Percentiles rank a stretch among this genome's conserved stretches.
phyloP scores from a whole-genome alignment of 1,140 invertebrate species.

The Drosophila albomicans region DNA sequence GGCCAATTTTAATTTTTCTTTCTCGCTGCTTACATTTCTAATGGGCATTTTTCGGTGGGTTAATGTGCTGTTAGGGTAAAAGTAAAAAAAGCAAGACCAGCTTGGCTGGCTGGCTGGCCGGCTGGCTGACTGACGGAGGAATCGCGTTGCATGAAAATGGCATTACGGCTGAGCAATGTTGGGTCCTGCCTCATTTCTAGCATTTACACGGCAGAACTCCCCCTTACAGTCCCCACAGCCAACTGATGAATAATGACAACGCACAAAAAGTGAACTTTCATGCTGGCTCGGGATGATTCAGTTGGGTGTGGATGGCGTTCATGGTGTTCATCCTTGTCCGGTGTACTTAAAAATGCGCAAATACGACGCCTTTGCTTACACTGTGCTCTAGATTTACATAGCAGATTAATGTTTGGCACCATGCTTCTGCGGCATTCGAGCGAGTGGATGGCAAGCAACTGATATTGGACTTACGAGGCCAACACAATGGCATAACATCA shows the following conservation, averaged over 20 bases:
- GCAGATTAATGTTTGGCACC: slow-evolving; percentile 57
- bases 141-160: slow-evolving; percentile 45
- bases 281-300: slow-evolving; percentile 20
- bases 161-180: slow-evolving; percentile 17
- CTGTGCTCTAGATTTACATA: slow-evolving; percentile 59
- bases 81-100: slow-evolving; percentile 46
- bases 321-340: slow-evolving; percentile 18
- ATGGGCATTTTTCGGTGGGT: slow-evolving; percentile 75
- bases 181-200: slow-evolving; percentile 36
- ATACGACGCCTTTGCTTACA: slow-evolving; percentile 54
- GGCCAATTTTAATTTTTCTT: slow-evolving; percentile 84
- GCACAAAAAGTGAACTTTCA: slow-evolving; percentile 67
- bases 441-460: background rate
- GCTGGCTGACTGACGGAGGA: background rate
- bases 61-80: slow-evolving; percentile 82
- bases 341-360: slow-evolving; percentile 63
- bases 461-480: slow-evolving; percentile 8
- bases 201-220: slow-evolving; percentile 43
- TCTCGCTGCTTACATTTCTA: slow-evolving; percentile 70
- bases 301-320: background rate
- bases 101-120: no score
- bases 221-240: background rate
- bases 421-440: no score
- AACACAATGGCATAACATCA: background rate
- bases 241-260: slow-evolving; percentile 78